Base-by-base conservation (phyloP, 2,113 vertebrate genomes). In the Sphaerodactylus townsendi region DNA sequence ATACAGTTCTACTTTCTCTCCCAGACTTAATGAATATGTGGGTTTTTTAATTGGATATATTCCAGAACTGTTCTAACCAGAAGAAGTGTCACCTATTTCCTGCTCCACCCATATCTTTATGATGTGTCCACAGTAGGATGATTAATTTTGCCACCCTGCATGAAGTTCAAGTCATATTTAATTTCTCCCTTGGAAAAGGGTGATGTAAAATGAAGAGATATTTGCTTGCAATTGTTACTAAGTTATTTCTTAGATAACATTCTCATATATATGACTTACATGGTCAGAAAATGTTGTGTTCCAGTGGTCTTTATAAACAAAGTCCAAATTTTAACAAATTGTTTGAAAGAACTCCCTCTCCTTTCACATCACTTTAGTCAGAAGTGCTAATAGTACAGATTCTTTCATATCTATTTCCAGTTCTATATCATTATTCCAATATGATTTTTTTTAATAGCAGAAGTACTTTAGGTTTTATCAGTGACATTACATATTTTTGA, bases 1-100 rank as follows among this genome's bases (percentile, higher is more conserved):
- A 77, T n/a, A 30, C 74, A 46, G 70, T 86, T 82, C 72, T 85
- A 56, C 41, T 88, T 91, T 86, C 65, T 35, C 86, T 86, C 79
- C 70, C 37, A 65, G 66, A 23, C 30, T 77, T 77, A 81, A 14
- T 46, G 6, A 48, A 90, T 84, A 85, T 30, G 30, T 86, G n/a
- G 3, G 11, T 41, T 90, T 86, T 77, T 87, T n/a, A 53, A 41
- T 83, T 77, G 50, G 79, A 73, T 85, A 83, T 44, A 83, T 77
- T 75, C 88, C 4, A 70, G 35, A 70, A n/a, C 66, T 56, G 79
- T 28, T 14, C 35, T 82, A 56, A 39, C 35, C 25, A 28, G 69
- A 82, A 82, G 28, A 30, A 15, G 30, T 25, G 8, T 17, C 65
- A 59, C 28, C 79, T 72, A 30, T 62, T 82, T 39, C 50, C 21